These are phyloP conservation scores for Hypselothyrea guttata DNA, from an alignment of 2,888 invertebrate genomes.

Conservation along the genomic window DNA sequence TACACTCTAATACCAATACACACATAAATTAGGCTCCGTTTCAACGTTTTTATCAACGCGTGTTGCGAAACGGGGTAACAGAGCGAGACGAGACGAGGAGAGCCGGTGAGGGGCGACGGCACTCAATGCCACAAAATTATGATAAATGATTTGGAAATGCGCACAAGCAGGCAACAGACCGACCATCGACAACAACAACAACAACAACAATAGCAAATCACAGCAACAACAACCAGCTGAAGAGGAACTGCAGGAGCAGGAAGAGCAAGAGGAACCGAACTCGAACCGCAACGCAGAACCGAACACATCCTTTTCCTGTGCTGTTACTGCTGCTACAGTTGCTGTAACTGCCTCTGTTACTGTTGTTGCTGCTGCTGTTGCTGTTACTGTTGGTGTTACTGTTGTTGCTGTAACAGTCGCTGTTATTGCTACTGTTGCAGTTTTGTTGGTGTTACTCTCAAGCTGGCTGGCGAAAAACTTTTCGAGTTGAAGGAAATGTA, in stretches of 20 bases:
- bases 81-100: constrained; percentile 5
- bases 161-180: constrained; percentile 68
- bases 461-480: constrained; percentile 63
- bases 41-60: constrained; percentile 73
- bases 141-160: constrained; percentile 76
- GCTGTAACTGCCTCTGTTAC: constrained; percentile 16
- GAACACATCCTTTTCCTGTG: constrained; percentile 75
- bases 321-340: constrained; percentile 7
- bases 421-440: constrained; percentile 9
- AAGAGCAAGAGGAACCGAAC: constrained; percentile 24
- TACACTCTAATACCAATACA: constrained; percentile 61
- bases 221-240: constrained; percentile 31
- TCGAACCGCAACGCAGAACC: constrained; percentile 72
- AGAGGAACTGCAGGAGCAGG: constrained; percentile 17
- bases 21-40: constrained; percentile 72
- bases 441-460: constrained; percentile 33
- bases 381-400: constrained; percentile 8
- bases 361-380: constrained; percentile 16
- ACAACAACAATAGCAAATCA: constrained; percentile 13
- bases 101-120: constrained; percentile 16
- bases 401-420: constrained; percentile 2
- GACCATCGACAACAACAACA: constrained; percentile 35
- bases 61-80: not conserved
- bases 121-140: constrained; percentile 75
- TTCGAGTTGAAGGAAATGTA: constrained; percentile 76